Percentiles rank a stretch among this genome's conserved stretches.
Evolutionary conservation across 2,113 vertebrate genomes (phyloP).

Genomic region (Hypomesus transpacificus): DNA sequence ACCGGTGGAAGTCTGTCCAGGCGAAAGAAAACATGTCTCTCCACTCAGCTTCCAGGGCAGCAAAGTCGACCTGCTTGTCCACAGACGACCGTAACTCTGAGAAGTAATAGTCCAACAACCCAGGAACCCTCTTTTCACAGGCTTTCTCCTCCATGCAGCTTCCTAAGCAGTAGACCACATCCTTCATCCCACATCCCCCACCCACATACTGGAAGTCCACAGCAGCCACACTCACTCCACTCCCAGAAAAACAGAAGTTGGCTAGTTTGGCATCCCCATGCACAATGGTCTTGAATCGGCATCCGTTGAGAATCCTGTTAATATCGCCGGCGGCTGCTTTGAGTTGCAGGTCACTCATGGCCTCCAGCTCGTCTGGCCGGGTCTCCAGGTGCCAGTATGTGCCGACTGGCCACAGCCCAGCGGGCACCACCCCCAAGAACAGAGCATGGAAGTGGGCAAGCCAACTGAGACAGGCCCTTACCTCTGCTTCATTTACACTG

Average conservation of each 20-base stretch:
- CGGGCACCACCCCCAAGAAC: conserved; percentile 60
- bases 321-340: conserved; percentile 64
- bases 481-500: conserved; percentile 58
- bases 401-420: conserved; percentile 70
- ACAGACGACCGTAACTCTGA: conserved; percentile 51
- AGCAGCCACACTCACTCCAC: conserved; percentile 58
- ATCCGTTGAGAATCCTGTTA: conserved; percentile 61
- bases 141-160: conserved; percentile 70
- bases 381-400: conserved; percentile 79
- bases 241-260: conserved; percentile 73
- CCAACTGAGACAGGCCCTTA: conserved; percentile 69
- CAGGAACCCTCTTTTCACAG: conserved; percentile 62
- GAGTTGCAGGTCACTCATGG: conserved; percentile 59
- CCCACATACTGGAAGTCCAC: conserved; percentile 78
- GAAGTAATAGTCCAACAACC: conserved; percentile 67
- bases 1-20: conserved; percentile 75
- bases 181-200: conserved; percentile 75
- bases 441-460: conserved; percentile 72
- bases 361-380: conserved; percentile 71
- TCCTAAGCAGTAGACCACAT: conserved; percentile 69
- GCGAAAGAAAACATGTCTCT: conserved; percentile 69
- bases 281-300: conserved; percentile 68
- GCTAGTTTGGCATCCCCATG: conserved; percentile 75
- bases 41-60: conserved; percentile 69
- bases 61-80: conserved; percentile 45